Base-by-base conservation (phyloP, 1,140 invertebrate genomes). In the Melitaea cinxia region DNA sequence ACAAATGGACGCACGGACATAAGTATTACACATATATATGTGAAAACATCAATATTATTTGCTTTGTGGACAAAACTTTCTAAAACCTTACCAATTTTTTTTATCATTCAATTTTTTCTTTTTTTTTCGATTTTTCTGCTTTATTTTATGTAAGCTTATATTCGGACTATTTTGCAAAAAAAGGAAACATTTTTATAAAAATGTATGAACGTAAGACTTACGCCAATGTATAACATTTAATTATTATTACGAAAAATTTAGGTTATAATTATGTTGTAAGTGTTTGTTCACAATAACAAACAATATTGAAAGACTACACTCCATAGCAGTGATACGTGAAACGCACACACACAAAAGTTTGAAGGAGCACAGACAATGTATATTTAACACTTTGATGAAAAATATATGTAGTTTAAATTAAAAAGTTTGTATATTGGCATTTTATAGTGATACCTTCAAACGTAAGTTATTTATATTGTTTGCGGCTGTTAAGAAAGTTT, bases 21-120 rank as follows among this genome's bases (percentile, higher is more conserved):
- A 69, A 73, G 75, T 72, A 70, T 72, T 42, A 72, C 23, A 65
- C 17, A 65, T 24, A 64, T 66, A 68, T 56, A 52, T 62, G 58
- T 42, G 23, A 47, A 28, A 1, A 12, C 0, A 12, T 21, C 19
- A 12, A 21, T 47, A 10, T 23, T 47, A 47, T 47, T 19, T 47
- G 42, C 23, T 3, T 23, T 47, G 42, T 23, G 19, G 23, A 47
- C 42, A 17, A 15, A 39, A n/a, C n/a, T n/a, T n/a, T n/a, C n/a
- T n/a, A n/a, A n/a, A n/a, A n/a, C n/a, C n/a, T n/a, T n/a, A n/a
- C n/a, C n/a, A n/a, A n/a, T n/a, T n/a, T n/a, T n/a, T n/a, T n/a
- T n/a, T n/a, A n/a, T n/a, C n/a, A n/a, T n/a, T n/a, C n/a, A n/a
- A n/a, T n/a, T n/a, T n/a, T n/a, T n/a, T n/a, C n/a, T n/a, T n/a